Conservation (phyloP, 2,113 vertebrate genomes). For the Nettapus auritus region DNA sequence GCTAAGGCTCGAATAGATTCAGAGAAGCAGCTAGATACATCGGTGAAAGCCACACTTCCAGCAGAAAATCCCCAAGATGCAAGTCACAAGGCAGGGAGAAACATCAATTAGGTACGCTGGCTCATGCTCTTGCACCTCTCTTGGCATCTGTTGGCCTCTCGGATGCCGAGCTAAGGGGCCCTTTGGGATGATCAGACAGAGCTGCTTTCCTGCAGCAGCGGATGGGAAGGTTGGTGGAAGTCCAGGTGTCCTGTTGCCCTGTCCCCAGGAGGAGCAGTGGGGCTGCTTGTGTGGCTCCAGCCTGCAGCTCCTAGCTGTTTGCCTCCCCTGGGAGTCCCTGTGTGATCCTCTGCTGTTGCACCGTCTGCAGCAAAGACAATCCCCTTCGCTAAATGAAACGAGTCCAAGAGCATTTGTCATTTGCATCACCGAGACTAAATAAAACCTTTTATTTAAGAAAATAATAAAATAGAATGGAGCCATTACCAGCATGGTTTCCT, state of each 20-base stretch:
- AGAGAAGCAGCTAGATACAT: background rate
- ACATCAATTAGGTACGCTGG: background rate
- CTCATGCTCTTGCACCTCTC: background rate
- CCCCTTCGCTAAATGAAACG: background rate
- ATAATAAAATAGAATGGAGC: conserved; percentile 40
- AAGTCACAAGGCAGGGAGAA: background rate
- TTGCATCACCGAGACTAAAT: conserved; percentile 35
- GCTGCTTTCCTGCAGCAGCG: background rate
- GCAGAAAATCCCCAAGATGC: background rate
- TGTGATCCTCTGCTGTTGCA: conserved; percentile 18
- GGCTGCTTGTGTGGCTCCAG: background rate
- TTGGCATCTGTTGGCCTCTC: conserved; percentile 10
- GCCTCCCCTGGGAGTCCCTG: conserved; percentile 1
- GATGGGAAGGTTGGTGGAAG: conserved; percentile 19
- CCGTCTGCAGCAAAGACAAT: background rate
- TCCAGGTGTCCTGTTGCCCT: background rate
- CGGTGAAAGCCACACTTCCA: background rate
- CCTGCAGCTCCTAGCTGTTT: background rate
- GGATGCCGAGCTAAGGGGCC: conserved; percentile 28
- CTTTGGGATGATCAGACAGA: conserved; percentile 27
- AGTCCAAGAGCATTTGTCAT: conserved; percentile 19
- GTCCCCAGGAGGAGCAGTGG: background rate
- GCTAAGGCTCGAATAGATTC: background rate
- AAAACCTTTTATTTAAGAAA: conserved; percentile 56
- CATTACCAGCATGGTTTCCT: conserved; percentile 25